phyloP scores from a whole-genome alignment of 2,113 vertebrate genomes.

The Sphaerodactylus townsendi region DNA sequence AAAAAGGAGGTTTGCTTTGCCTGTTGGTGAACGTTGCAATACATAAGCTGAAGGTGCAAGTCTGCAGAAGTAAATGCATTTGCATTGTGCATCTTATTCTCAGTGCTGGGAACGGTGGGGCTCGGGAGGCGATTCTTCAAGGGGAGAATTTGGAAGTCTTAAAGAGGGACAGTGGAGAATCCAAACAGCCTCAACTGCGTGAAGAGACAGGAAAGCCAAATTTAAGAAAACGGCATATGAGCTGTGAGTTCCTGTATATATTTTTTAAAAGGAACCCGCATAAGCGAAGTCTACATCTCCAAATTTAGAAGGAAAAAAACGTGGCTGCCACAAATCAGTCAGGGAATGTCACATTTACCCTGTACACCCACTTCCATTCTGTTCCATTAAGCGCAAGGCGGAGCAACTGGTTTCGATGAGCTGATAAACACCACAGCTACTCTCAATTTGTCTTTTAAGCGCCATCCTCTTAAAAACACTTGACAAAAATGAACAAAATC shows the following conservation, averaged over 20 bases:
- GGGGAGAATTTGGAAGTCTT: neutral
- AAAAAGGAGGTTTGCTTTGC: neutral
- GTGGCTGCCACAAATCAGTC: constrained; percentile 58
- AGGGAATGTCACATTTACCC: constrained; percentile 64
- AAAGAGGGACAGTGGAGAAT: neutral
- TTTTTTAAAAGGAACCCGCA: constrained; percentile 38
- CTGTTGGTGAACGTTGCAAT: no score
- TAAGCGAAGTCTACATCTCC: constrained; percentile 64
- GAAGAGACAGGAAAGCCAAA: constrained; percentile 42
- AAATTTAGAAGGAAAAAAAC: constrained; percentile 71
- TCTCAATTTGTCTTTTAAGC: constrained; percentile 1
- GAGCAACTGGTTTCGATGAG: constrained; percentile 59
- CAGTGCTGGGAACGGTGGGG: neutral
- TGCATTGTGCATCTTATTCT: neutral
- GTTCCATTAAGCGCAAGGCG: constrained; percentile 52
- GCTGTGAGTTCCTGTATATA: constrained; percentile 48
- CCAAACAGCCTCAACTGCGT: no score
- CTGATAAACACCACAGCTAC: constrained; percentile 8
- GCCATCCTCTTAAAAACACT: constrained; percentile 2
- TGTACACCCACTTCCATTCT: constrained; percentile 66
- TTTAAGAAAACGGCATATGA: constrained; percentile 57
- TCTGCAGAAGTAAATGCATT: neutral
- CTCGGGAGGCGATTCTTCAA: neutral
- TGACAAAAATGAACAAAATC: constrained; percentile 11
- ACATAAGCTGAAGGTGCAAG: neutral